Percentiles rank a stretch among this genome's conserved stretches.
Evolutionary conservation across 2,888 invertebrate species (phyloP).

Genomic region (Portevinia maculata): DNA sequence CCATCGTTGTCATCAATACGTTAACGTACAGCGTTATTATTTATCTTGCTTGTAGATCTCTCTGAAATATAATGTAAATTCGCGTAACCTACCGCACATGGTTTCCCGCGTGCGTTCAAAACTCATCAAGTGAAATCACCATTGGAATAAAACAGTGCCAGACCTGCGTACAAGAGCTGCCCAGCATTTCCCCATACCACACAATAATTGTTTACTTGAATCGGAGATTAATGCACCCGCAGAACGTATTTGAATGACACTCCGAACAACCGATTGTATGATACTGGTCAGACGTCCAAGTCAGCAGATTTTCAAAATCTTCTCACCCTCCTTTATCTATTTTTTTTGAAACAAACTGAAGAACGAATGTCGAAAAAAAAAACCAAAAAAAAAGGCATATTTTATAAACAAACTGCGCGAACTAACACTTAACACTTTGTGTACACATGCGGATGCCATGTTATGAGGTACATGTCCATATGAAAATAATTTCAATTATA

Average conservation of each 20-base stretch:
- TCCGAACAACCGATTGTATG: constrained; percentile 21
- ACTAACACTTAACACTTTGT: constrained; percentile 50
- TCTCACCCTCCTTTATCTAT: constrained; percentile 11
- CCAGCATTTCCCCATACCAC: constrained; percentile 40
- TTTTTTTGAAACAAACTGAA: constrained; percentile 10
- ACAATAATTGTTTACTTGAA: constrained; percentile 65
- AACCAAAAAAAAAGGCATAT: constrained; percentile 40
- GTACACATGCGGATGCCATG: constrained; percentile 44
- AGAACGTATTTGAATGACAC: constrained; percentile 58
- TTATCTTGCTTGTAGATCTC: constrained; percentile 32
- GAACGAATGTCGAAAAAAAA: constrained; percentile 45
- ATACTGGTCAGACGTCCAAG: constrained; percentile 11
- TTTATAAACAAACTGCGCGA: constrained; percentile 66
- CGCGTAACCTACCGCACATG: constrained; percentile 37
- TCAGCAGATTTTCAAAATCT: constrained; percentile 26
- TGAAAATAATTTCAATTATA: constrained; percentile 61
- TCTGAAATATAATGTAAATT: constrained; percentile 8
- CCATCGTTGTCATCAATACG: constrained; percentile 6
- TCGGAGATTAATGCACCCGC: constrained; percentile 68
- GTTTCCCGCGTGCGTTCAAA: constrained; percentile 68
- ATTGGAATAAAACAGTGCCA: constrained; percentile 32
- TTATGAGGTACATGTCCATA: constrained; percentile 58
- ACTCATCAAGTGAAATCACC: constrained; percentile 67
- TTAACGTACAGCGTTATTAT: constrained; percentile 35
- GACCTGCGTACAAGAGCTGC: constrained; percentile 53